These are phyloP conservation scores for Nipponacmea schrenckii DNA, from an alignment of 2,888 invertebrate species.

Conservation along the genomic window DNA sequence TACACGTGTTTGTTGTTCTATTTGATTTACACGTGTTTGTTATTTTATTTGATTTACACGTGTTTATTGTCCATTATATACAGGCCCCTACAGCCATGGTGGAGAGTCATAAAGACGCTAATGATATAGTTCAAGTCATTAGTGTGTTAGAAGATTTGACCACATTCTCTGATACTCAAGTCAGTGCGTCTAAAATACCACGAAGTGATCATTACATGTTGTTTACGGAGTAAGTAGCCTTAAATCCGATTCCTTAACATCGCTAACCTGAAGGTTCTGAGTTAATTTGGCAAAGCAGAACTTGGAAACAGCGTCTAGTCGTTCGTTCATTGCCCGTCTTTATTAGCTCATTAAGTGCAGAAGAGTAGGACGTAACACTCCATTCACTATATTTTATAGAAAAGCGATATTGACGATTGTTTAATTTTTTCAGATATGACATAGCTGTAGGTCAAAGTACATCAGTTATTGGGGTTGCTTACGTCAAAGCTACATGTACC, in stretches of 20 bases:
- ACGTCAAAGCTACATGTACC: not conserved
- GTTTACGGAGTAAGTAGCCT: slow-evolving; percentile 1
- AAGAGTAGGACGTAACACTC: too few relatives aligned
- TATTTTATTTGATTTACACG: too few relatives aligned
- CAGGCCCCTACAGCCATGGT: too few relatives aligned
- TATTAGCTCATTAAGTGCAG: too few relatives aligned
- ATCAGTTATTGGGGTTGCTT: not conserved
- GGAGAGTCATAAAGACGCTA: not conserved
- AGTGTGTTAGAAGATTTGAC: not conserved
- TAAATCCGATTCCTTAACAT: not conserved
- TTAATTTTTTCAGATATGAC: not conserved
- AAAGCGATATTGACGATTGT: not conserved
- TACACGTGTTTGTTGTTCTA: too few relatives aligned
- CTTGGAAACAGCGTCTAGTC: too few relatives aligned
- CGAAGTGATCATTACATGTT: not conserved
- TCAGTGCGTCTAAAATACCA: not conserved
- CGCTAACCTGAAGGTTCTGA: not conserved
- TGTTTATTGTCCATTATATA: too few relatives aligned
- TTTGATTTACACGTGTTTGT: too few relatives aligned
- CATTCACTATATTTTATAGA: not conserved
- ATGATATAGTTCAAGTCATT: not conserved
- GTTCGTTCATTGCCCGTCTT: too few relatives aligned
- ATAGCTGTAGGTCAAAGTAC: not conserved
- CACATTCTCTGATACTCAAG: not conserved
- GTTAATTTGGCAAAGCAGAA: not conserved